phyloP scores from a whole-genome alignment of 2,888 invertebrate species.

The Seira ritae region DNA sequence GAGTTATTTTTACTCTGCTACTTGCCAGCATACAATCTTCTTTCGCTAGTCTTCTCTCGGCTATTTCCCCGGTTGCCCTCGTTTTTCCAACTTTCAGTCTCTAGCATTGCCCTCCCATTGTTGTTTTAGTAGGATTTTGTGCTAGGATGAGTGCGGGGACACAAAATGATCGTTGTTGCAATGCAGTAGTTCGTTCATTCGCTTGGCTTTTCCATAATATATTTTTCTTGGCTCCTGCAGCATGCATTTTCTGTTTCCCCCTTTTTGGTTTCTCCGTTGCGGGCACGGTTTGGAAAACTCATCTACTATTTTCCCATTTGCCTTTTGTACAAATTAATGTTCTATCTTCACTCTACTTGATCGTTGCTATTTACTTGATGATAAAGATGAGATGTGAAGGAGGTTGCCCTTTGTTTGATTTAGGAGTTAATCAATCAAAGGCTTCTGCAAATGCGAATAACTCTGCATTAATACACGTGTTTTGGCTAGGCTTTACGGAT shows the following conservation, averaged over 20 bases:
- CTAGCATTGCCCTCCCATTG: conserved; percentile 44
- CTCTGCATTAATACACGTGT: too few relatives aligned
- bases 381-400: too few relatives aligned
- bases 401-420: too few relatives aligned
- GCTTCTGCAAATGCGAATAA: too few relatives aligned
- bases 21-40: background rate
- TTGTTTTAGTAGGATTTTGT: conserved; percentile 25
- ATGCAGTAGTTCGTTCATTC: conserved; percentile 54
- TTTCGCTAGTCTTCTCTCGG: conserved; percentile 36
- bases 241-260: background rate
- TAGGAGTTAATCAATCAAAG: too few relatives aligned
- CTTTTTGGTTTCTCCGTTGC: background rate
- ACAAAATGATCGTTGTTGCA: conserved; percentile 38
- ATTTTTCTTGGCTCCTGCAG: background rate
- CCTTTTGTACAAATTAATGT: background rate
- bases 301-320: background rate
- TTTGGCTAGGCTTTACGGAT: too few relatives aligned
- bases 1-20: background rate
- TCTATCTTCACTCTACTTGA: too few relatives aligned
- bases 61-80: conserved; percentile 61
- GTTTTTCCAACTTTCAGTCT: conserved; percentile 40
- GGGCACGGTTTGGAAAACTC: too few relatives aligned
- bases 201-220: too few relatives aligned
- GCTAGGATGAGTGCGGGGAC: background rate
- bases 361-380: too few relatives aligned